A percentile compares a stretch with the other conserved stretches of the same genome.
Conservation (phyloP, 2,113 vertebrate genomes). For the Ceyx melanurus region DNA sequence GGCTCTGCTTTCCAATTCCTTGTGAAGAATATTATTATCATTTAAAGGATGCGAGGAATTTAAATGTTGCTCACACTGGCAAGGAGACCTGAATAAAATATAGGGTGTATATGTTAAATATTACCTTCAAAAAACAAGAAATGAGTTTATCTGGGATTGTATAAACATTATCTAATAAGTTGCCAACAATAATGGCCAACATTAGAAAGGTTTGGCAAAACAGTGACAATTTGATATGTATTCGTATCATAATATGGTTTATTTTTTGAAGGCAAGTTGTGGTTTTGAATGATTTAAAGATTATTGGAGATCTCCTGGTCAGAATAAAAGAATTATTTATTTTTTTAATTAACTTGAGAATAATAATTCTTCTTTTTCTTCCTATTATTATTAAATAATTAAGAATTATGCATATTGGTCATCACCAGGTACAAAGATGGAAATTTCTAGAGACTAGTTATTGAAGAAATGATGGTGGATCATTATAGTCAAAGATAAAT, state of each 20-base stretch:
- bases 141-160: neutral
- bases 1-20: neutral
- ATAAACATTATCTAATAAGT: neutral
- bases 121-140: neutral
- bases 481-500: neutral
- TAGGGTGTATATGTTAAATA: neutral
- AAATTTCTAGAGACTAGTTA: neutral
- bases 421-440: neutral
- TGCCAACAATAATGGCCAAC: neutral
- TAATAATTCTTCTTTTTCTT: no score
- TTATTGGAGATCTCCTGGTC: neutral
- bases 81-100: neutral
- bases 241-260: neutral
- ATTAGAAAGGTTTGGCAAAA: neutral
- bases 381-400: neutral
- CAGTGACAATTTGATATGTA: neutral
- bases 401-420: neutral
- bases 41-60: neutral
- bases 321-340: neutral
- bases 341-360: neutral
- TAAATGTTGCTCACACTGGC: neutral
- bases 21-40: neutral
- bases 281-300: neutral
- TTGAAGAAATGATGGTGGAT: neutral
- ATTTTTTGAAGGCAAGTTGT: neutral